Base-by-base conservation (phyloP, 2,888 invertebrate genomes). In the Epirrita christyi region DNA sequence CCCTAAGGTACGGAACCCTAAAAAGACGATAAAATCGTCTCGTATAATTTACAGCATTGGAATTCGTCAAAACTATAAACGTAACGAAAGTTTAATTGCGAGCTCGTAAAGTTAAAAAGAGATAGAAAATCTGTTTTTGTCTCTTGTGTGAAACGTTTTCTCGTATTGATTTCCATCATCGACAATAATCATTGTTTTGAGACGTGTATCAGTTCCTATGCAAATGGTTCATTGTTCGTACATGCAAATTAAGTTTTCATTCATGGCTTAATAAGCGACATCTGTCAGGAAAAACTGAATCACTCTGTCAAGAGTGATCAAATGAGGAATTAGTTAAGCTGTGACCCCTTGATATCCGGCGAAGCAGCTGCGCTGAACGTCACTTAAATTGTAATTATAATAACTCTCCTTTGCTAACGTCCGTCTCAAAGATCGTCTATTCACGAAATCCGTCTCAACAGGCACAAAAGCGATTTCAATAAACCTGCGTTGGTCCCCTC, bases 241-340 rank as follows among this genome's bases (percentile, higher is more conserved):
- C 70, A 87, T 89, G 90, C 85, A 89, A 88, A 88, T 89, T 70
- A 73, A 83, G 83, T 88, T 88, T 88, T 88, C 86, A 86, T 88
- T 89, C 85, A 85, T 83, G 63, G 67, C 66, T 78, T 90, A 91
- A 91, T 91, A 81, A 72, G 83, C 74, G 85, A 88, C 92, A 92
- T 91, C 91, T 92, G 92, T 87, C 88, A 81, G 78, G 78, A 75
- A 82, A 82, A 86, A 85, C 84, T 91, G 91, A 92, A 88, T 91
- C 91, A 91, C 81, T 86, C 83, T 78, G 87, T 86, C 84, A 85
- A 80, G 73, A 79, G 79, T 85, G 83, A 83, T 84, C 86, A 84
- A 85, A 85, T 83, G 85, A 82, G 73, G 80, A 76, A 75, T 75
- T 79, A 85, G 81, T 87, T 87, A 86, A 84, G 79, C 78, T 80